Percentiles rank a stretch among this genome's conserved stretches.
Evolutionary conservation across 1,140 invertebrate genomes (phyloP).

Genomic region (Antheraea pernyi): DNA sequence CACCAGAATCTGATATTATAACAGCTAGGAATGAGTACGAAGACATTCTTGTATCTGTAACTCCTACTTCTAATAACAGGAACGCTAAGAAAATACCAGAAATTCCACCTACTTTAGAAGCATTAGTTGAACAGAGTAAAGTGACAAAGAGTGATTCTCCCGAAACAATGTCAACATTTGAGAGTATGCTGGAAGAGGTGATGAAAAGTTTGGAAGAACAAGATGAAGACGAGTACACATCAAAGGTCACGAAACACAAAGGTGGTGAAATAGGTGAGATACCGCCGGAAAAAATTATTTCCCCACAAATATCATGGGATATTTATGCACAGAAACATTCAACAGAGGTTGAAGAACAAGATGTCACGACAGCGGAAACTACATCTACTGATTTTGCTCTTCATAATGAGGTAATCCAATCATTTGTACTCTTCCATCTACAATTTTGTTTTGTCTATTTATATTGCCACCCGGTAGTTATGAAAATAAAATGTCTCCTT

Average conservation of each 20-base stretch:
- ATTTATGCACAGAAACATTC: slow-evolving; percentile 43
- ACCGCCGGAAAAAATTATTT: slow-evolving; percentile 67
- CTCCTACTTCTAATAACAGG: slow-evolving; percentile 67
- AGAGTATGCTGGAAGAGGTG: slow-evolving; percentile 77
- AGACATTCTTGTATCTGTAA: slow-evolving; percentile 71
- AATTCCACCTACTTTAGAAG: slow-evolving; percentile 69
- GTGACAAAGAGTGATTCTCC: slow-evolving; percentile 52
- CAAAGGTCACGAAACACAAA: slow-evolving; percentile 74
- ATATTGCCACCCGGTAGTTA: no score
- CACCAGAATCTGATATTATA: slow-evolving; percentile 66
- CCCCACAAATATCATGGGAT: slow-evolving; percentile 42
- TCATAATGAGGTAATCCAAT: slow-evolving; percentile 45
- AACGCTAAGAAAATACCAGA: slow-evolving; percentile 63
- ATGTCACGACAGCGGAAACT: slow-evolving; percentile 35
- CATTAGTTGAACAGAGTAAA: slow-evolving; percentile 68
- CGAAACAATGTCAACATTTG: slow-evolving; percentile 69
- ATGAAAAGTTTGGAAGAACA: slow-evolving; percentile 78
- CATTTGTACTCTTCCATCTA: not conserved
- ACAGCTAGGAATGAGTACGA: slow-evolving; percentile 73
- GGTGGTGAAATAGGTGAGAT: slow-evolving; percentile 78
- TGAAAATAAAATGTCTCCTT: no score
- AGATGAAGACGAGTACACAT: slow-evolving; percentile 74
- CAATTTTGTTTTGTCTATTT: no score
- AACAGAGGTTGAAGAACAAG: slow-evolving; percentile 28
- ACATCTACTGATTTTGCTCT: slow-evolving; percentile 33